phyloP scores from a whole-genome alignment of 2,888 invertebrate species.

The Andrena haemorrhoa region DNA sequence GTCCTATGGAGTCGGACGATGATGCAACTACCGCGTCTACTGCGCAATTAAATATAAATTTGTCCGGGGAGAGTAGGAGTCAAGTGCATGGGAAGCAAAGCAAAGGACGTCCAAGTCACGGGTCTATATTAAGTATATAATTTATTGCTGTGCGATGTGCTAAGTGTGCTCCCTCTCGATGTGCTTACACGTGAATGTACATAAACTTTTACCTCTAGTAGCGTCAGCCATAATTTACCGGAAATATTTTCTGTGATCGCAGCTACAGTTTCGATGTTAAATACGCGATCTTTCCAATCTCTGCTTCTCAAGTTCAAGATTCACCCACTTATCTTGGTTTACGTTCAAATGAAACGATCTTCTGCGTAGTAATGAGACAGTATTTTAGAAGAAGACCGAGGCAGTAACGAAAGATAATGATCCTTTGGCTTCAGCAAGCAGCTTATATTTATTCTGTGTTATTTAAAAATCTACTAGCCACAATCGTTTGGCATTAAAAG shows the following conservation, averaged over 20 bases:
- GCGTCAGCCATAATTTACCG: conserved; percentile 4
- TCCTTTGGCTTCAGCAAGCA: conserved; percentile 15
- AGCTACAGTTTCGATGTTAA: conserved; percentile 9
- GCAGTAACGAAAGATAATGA: conserved; percentile 1
- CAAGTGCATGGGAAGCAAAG: conserved; percentile 72
- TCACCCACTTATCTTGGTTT: background rate
- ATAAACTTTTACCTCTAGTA: conserved; percentile 39
- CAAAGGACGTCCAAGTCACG: conserved; percentile 78
- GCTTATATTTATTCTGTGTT: conserved; percentile 24
- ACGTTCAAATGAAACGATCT: conserved; percentile 8
- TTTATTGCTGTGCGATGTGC: conserved; percentile 59
- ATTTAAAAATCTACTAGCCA: background rate
- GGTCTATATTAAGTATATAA: conserved; percentile 83
- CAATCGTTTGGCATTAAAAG: conserved; percentile 15
- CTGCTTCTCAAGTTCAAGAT: conserved; percentile 6
- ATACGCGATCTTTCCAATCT: conserved; percentile 10
- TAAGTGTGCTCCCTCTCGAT: conserved; percentile 61
- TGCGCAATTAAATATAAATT: conserved; percentile 78
- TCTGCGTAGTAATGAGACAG: background rate
- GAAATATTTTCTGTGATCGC: conserved; percentile 33
- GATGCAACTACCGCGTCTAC: conserved; percentile 86
- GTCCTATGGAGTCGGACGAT: conserved; percentile 94
- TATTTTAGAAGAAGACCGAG: conserved; percentile 11
- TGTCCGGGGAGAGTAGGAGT: conserved; percentile 69
- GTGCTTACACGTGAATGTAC: conserved; percentile 42